Evolutionary conservation across 2,888 invertebrate species (phyloP), one percentile per base, ranked within the genome.

Genomic region (Nephrotoma appendiculata): DNA sequence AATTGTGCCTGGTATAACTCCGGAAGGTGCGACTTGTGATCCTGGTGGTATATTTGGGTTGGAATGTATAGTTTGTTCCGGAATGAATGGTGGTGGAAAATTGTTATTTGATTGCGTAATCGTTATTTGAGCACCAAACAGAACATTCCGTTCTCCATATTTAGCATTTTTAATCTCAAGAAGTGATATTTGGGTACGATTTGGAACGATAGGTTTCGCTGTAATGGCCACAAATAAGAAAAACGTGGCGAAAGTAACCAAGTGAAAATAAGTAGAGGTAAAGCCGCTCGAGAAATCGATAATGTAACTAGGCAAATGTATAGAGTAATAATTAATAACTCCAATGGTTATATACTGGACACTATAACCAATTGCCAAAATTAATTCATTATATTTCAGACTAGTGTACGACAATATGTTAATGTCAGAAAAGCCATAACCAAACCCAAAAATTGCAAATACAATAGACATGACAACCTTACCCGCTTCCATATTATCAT

Each of bases 381-480:
- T 85, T 15, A 83, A 6, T 85, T 86, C 86, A 41, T 83, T 84
- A 12, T 83, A 85, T 85, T 84, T 42, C 31, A 86, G 42, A 85
- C 19, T 83, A 9, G 85, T 52, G 7, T 84, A 45, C 12, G 84
- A 48, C 4, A 85, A 12, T 11, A 85, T 43, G 12, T 41, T 31
- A 12, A 86, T 84, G n/a, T 86, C 86, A 15, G 42, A 5, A n/a
- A 44, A 12, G 41, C 48, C 71, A 41, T 86, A 84, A 6, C 86
- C 83, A 48, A 83, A 43, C 9, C 52, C 86, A 6, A 45, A 42
- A 44, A 85, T n/a, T 9, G 12, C n/a, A 15, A 31, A 86, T 4
- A 41, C 48, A 44, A 86, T 2, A 41, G 52, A 5, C n/a, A 86
- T 19, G 19, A 42, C 3, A n/a, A 86, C 15, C 12, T 7, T 44